phyloP scores from a whole-genome alignment of 2,113 vertebrate species.

The Lagopus muta region DNA sequence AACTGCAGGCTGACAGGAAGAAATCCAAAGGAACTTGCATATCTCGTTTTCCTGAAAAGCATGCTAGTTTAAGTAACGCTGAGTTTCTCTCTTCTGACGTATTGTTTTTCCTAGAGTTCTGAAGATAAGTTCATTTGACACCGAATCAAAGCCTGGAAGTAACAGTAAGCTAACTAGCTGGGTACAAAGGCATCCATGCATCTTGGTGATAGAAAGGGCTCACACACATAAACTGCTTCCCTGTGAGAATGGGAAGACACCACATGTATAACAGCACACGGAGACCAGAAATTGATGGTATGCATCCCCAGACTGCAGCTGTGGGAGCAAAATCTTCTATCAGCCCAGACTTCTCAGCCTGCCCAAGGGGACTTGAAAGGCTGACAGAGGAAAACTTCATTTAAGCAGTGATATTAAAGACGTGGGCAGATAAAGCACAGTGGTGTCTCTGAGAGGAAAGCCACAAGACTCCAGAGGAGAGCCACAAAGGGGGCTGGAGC shows the following conservation, averaged over 20 bases:
- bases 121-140: background rate
- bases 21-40: background rate
- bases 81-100: background rate
- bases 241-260: background rate
- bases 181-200: background rate
- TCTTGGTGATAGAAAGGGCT: background rate
- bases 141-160: background rate
- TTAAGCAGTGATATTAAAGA: background rate
- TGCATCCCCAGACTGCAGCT: background rate
- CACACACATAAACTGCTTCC: background rate
- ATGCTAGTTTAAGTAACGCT: background rate
- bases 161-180: background rate
- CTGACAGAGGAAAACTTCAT: background rate
- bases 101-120: background rate
- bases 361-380: background rate
- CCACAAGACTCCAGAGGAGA: no score
- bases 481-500: no score
- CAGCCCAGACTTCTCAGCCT: constrained; percentile 1
- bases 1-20: background rate
- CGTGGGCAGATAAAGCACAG: background rate
- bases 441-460: background rate
- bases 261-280: background rate
- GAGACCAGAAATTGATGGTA: background rate
- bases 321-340: background rate
- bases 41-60: background rate